phyloP scores from a whole-genome alignment of 2,797 vertebrate genomes.

The Dallia pectoralis region DNA sequence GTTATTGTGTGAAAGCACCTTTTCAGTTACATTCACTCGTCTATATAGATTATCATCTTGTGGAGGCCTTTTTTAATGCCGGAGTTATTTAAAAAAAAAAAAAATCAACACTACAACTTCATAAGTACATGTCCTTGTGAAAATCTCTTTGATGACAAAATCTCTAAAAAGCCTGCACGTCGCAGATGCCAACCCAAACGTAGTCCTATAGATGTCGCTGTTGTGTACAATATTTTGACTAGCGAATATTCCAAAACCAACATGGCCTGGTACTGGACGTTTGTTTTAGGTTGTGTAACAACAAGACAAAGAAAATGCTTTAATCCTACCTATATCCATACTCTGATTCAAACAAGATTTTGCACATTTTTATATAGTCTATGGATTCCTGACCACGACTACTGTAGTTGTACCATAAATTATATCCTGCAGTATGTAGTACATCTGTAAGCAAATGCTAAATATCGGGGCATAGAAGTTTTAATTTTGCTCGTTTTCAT shows the following conservation, averaged over 20 bases:
- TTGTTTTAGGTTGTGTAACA: not conserved
- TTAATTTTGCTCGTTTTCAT: not conserved
- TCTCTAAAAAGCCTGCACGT: not conserved
- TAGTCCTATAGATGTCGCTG: slow-evolving; percentile 6
- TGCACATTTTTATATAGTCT: not conserved
- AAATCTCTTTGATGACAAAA: not conserved
- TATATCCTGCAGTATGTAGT: not conserved
- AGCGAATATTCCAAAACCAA: not conserved
- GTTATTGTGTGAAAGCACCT: not conserved
- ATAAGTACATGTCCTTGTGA: not conserved
- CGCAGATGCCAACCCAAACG: not conserved
- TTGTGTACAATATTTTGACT: not conserved
- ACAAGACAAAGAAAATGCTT: not conserved
- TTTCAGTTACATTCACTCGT: not conserved
- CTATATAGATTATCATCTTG: not conserved
- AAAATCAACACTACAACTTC: not conserved
- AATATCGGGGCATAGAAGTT: not conserved
- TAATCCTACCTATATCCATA: not conserved
- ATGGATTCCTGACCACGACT: not conserved
- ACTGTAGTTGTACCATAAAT: not conserved
- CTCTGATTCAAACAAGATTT: not conserved
- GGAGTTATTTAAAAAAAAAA: too few relatives aligned
- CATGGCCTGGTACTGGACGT: not conserved
- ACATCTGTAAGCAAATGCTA: not conserved
- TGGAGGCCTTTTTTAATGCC: not conserved